Percentiles rank a stretch among this genome's conserved stretches.
Evolutionary conservation across 1,140 invertebrate genomes (phyloP).

Genomic region (Temnothorax nylanderi): DNA sequence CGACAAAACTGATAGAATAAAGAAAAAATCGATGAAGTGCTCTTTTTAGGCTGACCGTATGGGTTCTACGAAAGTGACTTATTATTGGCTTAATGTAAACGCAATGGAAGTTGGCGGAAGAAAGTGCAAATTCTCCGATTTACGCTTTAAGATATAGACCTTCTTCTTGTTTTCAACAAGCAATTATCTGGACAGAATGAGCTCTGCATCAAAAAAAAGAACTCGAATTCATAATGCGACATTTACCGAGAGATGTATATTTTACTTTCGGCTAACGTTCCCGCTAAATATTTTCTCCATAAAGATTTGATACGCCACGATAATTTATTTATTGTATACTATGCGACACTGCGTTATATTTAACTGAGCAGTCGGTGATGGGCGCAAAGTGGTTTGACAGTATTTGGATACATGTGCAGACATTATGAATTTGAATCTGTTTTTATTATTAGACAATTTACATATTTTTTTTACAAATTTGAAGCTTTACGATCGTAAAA

Average conservation of each 20-base stretch:
- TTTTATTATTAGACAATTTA: constrained; percentile 7
- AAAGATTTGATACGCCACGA: constrained; percentile 56
- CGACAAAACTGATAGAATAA: constrained; percentile 34
- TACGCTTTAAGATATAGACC: constrained; percentile 35
- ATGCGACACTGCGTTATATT: constrained; percentile 44
- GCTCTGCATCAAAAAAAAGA: constrained; percentile 73
- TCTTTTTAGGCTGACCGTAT: constrained; percentile 54
- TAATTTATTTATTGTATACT: constrained; percentile 57
- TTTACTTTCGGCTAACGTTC: constrained; percentile 44
- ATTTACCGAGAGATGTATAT: constrained; percentile 51
- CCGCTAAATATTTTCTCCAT: constrained; percentile 45
- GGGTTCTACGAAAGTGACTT: constrained; percentile 53
- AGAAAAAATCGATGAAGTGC: constrained; percentile 49
- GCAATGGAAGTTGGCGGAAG: constrained; percentile 18
- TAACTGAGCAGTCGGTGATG: constrained; percentile 54
- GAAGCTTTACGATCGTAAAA: not conserved
- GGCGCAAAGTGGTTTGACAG: constrained; percentile 33
- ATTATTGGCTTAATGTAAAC: constrained; percentile 52
- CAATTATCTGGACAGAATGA: constrained; percentile 78
- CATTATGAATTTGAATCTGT: constrained; percentile 1
- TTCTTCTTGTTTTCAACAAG: constrained; percentile 61
- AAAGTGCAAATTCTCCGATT: constrained; percentile 49
- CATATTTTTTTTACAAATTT: constrained; percentile 5
- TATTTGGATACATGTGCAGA: constrained; percentile 57
- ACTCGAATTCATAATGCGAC: constrained; percentile 40